Base-by-base conservation (phyloP, 2,888 invertebrate species). In the Nebria salina region DNA sequence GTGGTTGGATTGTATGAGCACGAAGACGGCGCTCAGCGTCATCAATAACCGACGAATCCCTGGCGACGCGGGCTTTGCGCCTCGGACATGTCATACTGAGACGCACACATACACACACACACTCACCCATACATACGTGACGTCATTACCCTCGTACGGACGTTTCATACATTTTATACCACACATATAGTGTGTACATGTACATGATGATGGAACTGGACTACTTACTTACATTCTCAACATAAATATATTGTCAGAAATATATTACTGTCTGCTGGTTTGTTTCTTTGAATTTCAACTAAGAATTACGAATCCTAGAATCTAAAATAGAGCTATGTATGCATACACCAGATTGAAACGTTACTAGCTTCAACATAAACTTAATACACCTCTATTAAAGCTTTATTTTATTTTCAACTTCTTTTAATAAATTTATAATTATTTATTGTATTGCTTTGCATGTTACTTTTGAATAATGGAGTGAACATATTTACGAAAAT, bases 21-120 rank as follows among this genome's bases (percentile, higher is more conserved):
- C 68, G 68, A 68, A 70, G 41, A 25, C 41, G 77, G 20, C 65
- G 82, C 68, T 70, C 75, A 80, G 79, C 81, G 82, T 82, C 83
- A 83, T 83, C 83, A 83, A 83, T 83, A 83, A 83, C 83, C 77
- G 78, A 76, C 76, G 81, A 83, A 83, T 83, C 83, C 83, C 83
- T 81, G 81, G 82, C 81, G 83, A 82, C 77, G 82, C 76, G 76
- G 76, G 81, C 76, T 81, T 76, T 76, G 72, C 81, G 81, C 76
- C 81, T 81, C 66, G 81, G 75, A 79, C 79, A 79, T 79, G 79
- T 79, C 79, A 79, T 79, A 75, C 80, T 68, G 80, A 64, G 74
- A 43, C 43, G 42, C 41, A 73, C 73, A 43, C 72, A 34, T 0
- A 72, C 72, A 20, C 72, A 34, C 72, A 34, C 68, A 68, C 70